phyloP scores from a whole-genome alignment of 2,797 vertebrate genomes.

The Sebastes hubbsi region DNA sequence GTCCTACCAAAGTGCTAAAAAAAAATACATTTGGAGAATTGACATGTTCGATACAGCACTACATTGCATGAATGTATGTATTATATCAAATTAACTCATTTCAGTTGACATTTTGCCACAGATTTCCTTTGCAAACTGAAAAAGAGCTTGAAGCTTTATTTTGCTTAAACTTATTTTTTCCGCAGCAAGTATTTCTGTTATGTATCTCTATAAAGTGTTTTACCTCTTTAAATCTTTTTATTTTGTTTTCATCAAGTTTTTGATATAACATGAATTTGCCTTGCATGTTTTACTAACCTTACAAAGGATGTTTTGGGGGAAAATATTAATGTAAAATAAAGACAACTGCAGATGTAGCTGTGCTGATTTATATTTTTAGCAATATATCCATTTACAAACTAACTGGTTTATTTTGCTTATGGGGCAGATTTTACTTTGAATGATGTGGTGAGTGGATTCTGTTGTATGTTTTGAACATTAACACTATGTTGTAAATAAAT shows the following conservation, averaged over 20 bases:
- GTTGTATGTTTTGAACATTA: slow-evolving; percentile 72
- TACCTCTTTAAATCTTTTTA: slow-evolving; percentile 71
- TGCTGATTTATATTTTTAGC: slow-evolving; percentile 40
- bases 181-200: slow-evolving; percentile 54
- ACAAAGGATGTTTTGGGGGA: slow-evolving; percentile 43
- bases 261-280: slow-evolving; percentile 70
- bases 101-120: slow-evolving; percentile 45
- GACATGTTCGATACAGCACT: slow-evolving; percentile 29
- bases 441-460: slow-evolving; percentile 59
- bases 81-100: slow-evolving; percentile 43
- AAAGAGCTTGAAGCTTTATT: slow-evolving; percentile 53
- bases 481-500: slow-evolving; percentile 86
- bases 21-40: slow-evolving; percentile 36
- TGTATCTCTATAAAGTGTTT: slow-evolving; percentile 62
- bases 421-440: slow-evolving; percentile 64
- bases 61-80: slow-evolving; percentile 65
- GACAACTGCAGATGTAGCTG: slow-evolving; percentile 48
- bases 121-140: slow-evolving; percentile 58
- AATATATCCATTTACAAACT: slow-evolving; percentile 63
- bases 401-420: slow-evolving; percentile 68
- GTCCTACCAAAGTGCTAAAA: slow-evolving; percentile 57
- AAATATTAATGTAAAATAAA: slow-evolving; percentile 65
- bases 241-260: slow-evolving; percentile 71
- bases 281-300: slow-evolving; percentile 83
- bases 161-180: slow-evolving; percentile 51